These are phyloP conservation scores for Forbesichthys papilliferus DNA, from an alignment of 2,113 vertebrate genomes.

Conservation along the genomic window DNA sequence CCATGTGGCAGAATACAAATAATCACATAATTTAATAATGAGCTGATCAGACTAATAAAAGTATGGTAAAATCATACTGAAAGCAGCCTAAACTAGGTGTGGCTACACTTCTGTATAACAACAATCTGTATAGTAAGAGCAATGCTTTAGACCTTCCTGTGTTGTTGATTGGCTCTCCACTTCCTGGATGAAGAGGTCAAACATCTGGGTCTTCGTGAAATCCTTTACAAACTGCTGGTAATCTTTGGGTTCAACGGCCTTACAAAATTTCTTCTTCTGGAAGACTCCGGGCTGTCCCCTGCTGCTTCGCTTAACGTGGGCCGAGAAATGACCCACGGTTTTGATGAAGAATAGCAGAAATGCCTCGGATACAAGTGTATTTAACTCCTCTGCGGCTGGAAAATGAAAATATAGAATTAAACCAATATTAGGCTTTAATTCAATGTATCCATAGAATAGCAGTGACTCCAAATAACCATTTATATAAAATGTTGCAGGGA, in stretches of 20 bases:
- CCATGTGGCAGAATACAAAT: too few species aligned
- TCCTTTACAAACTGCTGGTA: conserved; percentile 76
- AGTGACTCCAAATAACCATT: background rate
- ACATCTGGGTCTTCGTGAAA: conserved; percentile 85
- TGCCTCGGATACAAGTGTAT: conserved; percentile 75
- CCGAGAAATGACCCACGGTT: conserved; percentile 77
- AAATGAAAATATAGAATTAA: background rate
- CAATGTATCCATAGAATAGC: background rate
- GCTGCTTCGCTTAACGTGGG: conserved; percentile 71
- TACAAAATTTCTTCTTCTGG: conserved; percentile 81
- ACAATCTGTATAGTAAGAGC: background rate
- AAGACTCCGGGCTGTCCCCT: conserved; percentile 60
- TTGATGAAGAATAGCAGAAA: conserved; percentile 83
- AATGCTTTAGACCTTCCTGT: conserved; percentile 72
- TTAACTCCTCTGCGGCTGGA: conserved; percentile 79
- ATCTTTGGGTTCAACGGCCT: conserved; percentile 69
- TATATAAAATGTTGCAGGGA: too few species aligned
- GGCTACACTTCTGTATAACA: background rate
- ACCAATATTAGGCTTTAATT: background rate
- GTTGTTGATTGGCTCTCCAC: conserved; percentile 75
- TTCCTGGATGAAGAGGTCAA: conserved; percentile 84
- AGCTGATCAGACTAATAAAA: too few species aligned
- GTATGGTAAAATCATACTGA: too few species aligned
- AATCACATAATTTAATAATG: too few species aligned
- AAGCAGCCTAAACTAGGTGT: too few species aligned